A percentile compares a stretch with the other conserved stretches of the same genome.
These are phyloP conservation scores for Eupeodes latifasciatus DNA, from an alignment of 2,888 invertebrate species.

Conservation along the genomic window DNA sequence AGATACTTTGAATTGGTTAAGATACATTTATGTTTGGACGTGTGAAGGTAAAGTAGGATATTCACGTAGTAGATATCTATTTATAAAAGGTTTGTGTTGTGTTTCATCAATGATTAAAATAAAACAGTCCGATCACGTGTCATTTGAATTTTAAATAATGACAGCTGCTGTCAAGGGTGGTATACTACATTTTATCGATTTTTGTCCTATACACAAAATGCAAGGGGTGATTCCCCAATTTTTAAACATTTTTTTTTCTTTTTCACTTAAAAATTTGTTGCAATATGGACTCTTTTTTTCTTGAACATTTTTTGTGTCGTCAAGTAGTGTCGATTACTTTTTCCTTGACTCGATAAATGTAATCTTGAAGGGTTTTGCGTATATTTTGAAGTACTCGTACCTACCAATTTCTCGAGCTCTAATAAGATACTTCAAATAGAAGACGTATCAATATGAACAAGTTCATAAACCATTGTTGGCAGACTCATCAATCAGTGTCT, in stretches of 20 bases:
- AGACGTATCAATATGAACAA: no score
- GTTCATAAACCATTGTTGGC: no score
- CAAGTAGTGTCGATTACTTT: not conserved
- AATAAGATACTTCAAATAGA: no score
- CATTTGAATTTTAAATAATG: conserved; percentile 42
- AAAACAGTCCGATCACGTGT: conserved; percentile 47
- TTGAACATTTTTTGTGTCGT: not conserved
- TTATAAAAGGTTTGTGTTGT: not conserved
- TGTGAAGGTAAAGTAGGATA: no score
- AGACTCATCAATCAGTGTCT: no score
- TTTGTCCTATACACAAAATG: not conserved
- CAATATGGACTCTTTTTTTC: conserved; percentile 2
- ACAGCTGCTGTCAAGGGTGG: conserved; percentile 51
- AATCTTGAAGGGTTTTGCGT: not conserved
- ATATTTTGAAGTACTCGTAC: not conserved
- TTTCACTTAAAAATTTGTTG: not conserved
- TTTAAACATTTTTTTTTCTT: not conserved
- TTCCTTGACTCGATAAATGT: no score
- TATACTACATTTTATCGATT: conserved; percentile 42
- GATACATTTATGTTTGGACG: no score
- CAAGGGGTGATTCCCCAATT: conserved; percentile 26
- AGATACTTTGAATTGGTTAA: not conserved
- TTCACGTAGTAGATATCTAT: not conserved
- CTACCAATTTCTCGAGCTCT: no score
- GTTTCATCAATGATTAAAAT: not conserved